These are phyloP conservation scores for Oreochromis mossambicus DNA, from an alignment of 2,797 vertebrate genomes.

Conservation along the genomic window DNA sequence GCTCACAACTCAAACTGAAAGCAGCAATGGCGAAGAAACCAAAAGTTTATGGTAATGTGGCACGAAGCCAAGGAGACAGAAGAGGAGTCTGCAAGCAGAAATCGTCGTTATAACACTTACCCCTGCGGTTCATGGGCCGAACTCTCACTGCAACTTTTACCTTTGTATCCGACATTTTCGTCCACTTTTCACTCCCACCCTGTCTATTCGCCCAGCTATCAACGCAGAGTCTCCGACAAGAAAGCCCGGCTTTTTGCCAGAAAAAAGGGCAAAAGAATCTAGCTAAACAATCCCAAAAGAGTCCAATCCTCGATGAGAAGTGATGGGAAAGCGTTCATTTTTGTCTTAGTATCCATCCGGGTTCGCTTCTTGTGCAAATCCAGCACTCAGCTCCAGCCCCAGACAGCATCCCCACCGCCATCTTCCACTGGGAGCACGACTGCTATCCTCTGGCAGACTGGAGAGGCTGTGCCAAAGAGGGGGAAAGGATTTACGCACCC, in stretches of 20 bases:
- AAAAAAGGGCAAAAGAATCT: neutral
- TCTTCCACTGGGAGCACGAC: slow-evolving; percentile 80
- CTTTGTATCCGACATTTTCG: slow-evolving; percentile 96
- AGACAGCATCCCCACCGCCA: slow-evolving; percentile 83
- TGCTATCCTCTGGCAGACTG: slow-evolving; percentile 59
- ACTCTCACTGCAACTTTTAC: slow-evolving; percentile 98
- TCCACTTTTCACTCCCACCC: slow-evolving; percentile 67
- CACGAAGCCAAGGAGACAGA: neutral
- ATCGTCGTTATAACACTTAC: slow-evolving; percentile 69
- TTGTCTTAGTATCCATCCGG: slow-evolving; percentile 48
- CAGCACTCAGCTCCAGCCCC: slow-evolving; percentile 55
- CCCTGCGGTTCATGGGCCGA: slow-evolving; percentile 96
- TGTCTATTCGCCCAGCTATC: slow-evolving; percentile 56
- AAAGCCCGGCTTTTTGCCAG: slow-evolving; percentile 39
- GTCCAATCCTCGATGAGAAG: slow-evolving; percentile 42
- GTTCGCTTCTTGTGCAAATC: slow-evolving; percentile 47
- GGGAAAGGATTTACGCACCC: slow-evolving; percentile 40
- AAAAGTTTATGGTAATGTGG: slow-evolving; percentile 45
- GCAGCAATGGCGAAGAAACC: slow-evolving; percentile 46
- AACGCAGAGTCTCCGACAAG: slow-evolving; percentile 32
- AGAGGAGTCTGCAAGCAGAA: neutral
- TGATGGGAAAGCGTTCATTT: slow-evolving; percentile 34
- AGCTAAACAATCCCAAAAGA: slow-evolving; percentile 22
- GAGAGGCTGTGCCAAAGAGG: slow-evolving; percentile 33
- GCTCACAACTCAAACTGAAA: slow-evolving; percentile 6